Evolutionary conservation across 1,140 invertebrate species (phyloP).

Genomic region (Parasteatoda tepidariorum): DNA sequence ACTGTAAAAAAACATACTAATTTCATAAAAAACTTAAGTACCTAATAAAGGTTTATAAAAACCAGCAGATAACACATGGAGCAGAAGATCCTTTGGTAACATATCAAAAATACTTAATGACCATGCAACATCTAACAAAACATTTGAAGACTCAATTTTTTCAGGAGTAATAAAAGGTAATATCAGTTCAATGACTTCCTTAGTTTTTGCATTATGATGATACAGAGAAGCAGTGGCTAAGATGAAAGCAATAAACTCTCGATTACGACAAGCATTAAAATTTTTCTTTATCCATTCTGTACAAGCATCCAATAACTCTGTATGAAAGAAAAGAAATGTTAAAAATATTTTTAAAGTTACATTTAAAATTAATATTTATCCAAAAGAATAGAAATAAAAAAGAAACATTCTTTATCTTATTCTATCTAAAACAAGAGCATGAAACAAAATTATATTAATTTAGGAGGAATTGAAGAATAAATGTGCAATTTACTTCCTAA

Average conservation of each 20-base stretch:
- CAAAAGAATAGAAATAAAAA: not conserved
- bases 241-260: slow-evolving; percentile 20
- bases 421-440: too few species aligned
- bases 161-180: not conserved
- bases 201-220: not conserved
- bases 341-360: not conserved
- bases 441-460: too few species aligned
- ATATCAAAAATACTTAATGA: slow-evolving; percentile 21
- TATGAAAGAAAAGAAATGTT: not conserved
- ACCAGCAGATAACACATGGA: not conserved
- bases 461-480: too few species aligned
- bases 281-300: slow-evolving; percentile 25
- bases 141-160: not conserved
- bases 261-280: not conserved
- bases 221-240: slow-evolving; percentile 23
- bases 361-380: not conserved
- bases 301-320: slow-evolving; percentile 27
- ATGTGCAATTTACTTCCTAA: too few species aligned
- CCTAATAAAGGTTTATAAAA: slow-evolving; percentile 50
- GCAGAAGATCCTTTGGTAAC: slow-evolving; percentile 5
- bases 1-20: too few species aligned
- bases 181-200: not conserved
- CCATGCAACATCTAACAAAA: slow-evolving; percentile 38
- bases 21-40: slow-evolving; percentile 3
- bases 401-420: too few species aligned